Evolutionary conservation across 2,113 vertebrate species (phyloP), one percentile per base, ranked within the genome.

Genomic region (Coryphaenoides rupestris): DNA sequence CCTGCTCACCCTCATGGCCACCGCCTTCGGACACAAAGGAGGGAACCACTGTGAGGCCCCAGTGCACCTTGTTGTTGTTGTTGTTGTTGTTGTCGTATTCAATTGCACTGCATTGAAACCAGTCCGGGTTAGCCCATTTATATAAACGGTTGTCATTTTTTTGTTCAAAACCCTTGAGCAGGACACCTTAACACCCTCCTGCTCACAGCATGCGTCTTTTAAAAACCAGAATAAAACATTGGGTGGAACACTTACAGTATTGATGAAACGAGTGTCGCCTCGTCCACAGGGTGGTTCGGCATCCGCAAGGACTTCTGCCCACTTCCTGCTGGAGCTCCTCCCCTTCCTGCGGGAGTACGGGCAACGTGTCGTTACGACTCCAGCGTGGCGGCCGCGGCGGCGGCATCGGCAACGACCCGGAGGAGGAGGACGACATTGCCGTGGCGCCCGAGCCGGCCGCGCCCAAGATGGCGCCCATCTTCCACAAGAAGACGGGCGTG

Each of bases 251-350:
- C 33, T 40, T 12, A 40, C 33, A 7, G 9, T 40, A 40, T 40
- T 40, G 2, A 4, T 55, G 21, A 21, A 14, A 55, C 21, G 7
- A 3, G 3, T 55, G 17, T 57, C 22, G n/a, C n/a, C n/a, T 13
- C 21, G 17, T 28, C 21, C 70, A 16, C 72, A 99, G 97, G 97
- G 97, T 98, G 97, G 97, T 99, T 99, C 62, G 96, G 96, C 60
- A 98, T 99, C 82, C 94, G 94, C 57, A 99, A 98, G 78, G 97
- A 99, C 84, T 99, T 99, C 83, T 98, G 96, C n/a, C n/a, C 97
- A 99, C 85, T 99, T 99, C 77, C 91, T 99, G 17, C 81, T 99
- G 77, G 97, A 99, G 87, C 93, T 99, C 74, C 96, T 98, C 81
- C 96, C 97, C 0, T 97, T 98, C 81, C 81, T 99, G 66, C 86